Evolutionary conservation across 2,888 invertebrate species (phyloP).

Genomic region (Scaptodrosophila latifasciaeformis): DNA sequence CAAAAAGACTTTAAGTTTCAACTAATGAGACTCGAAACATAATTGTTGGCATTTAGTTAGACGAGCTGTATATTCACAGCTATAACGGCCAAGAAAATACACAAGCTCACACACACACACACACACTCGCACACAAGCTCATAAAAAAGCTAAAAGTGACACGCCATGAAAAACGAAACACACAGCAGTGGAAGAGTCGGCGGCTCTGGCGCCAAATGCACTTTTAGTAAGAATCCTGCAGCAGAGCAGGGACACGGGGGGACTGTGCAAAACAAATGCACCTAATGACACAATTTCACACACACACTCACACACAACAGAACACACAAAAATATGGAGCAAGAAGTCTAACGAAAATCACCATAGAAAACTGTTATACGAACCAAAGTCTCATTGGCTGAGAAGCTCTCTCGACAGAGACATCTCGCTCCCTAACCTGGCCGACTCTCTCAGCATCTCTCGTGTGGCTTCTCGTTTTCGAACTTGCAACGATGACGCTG

Average conservation of each 20-base stretch:
- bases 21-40: slow-evolving; percentile 64
- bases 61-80: slow-evolving; percentile 17
- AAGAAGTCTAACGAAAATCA: too few relatives aligned
- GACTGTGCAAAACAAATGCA: slow-evolving; percentile 57
- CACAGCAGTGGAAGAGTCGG: slow-evolving; percentile 7
- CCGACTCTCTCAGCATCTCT: too few relatives aligned
- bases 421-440: too few relatives aligned
- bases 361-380: slow-evolving; percentile 35
- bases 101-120: too few relatives aligned
- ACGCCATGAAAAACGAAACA: slow-evolving; percentile 42
- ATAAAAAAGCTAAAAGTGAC: slow-evolving; percentile 39
- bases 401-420: too few relatives aligned
- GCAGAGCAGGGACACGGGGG: neutral
- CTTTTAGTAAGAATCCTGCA: slow-evolving; percentile 18
- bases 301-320: slow-evolving; percentile 20
- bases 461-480: slow-evolving; percentile 15
- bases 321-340: neutral
- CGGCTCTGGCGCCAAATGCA: slow-evolving; percentile 37
- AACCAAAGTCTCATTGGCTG: slow-evolving; percentile 20
- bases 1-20: slow-evolving; percentile 55
- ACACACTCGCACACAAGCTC: too few relatives aligned
- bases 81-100: neutral
- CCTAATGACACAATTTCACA: slow-evolving; percentile 64
- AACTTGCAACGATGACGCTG: slow-evolving; percentile 2
- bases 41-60: slow-evolving; percentile 62